Percentiles rank a stretch among this genome's conserved stretches.
phyloP scores from a whole-genome alignment of 2,888 invertebrate genomes.

The Nasonia oneida region DNA sequence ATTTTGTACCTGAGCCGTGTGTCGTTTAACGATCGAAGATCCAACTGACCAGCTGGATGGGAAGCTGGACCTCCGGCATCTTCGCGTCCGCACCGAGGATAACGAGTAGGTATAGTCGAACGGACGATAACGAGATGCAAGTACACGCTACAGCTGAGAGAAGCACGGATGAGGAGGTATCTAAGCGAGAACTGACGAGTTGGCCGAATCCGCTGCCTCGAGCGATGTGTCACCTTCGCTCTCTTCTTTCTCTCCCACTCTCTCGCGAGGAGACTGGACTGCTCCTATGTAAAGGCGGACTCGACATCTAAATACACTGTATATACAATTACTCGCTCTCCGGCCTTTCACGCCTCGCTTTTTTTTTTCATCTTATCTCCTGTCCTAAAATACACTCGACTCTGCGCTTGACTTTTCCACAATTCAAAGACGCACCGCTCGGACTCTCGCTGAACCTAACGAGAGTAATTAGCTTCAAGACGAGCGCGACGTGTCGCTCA shows the following conservation, averaged over 20 bases:
- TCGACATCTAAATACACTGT: neutral
- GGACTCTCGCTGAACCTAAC: neutral
- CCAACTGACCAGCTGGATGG: slow-evolving; percentile 42
- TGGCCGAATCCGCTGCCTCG: slow-evolving; percentile 5
- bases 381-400: neutral
- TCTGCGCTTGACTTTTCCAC: neutral
- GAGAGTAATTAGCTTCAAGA: slow-evolving; percentile 39
- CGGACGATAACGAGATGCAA: neutral
- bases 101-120: neutral
- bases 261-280: neutral
- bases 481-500: slow-evolving; percentile 24
- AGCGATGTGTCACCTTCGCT: slow-evolving; percentile 12
- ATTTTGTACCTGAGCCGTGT: neutral
- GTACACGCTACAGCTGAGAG: neutral
- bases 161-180: neutral
- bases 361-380: neutral
- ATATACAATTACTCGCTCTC: neutral
- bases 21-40: slow-evolving; percentile 50
- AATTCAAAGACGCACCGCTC: neutral
- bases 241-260: slow-evolving; percentile 20
- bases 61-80: neutral
- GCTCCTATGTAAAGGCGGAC: neutral
- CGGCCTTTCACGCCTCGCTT: neutral
- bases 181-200: neutral
- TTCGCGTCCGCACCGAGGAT: neutral